Evolutionary conservation across 2,113 vertebrate genomes (phyloP).

Genomic region (zebrafish (Danio rerio)): GRCz12tu NC_133190.1:22766501-22767000

Average conservation of each 20-base stretch:
- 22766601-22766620: too few relatives aligned
- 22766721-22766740: not conserved
- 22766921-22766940: not conserved
- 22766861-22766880: not conserved
- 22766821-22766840: not conserved
- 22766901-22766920: not conserved
- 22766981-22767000: not conserved
- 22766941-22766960: not conserved
- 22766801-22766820: slow-evolving; percentile 1
- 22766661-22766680: too few relatives aligned
- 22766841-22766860: not conserved
- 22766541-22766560: too few relatives aligned
- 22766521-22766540: too few relatives aligned
- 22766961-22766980: not conserved
- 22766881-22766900: not conserved
- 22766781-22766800: not conserved
- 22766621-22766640: too few relatives aligned
- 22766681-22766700: too few relatives aligned
- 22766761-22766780: not conserved
- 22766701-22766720: not conserved
- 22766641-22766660: too few relatives aligned
- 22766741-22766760: not conserved
- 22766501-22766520: too few relatives aligned
- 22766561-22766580: too few relatives aligned
- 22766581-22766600: too few relatives aligned